A percentile compares a stretch with the other conserved stretches of the same genome.
These are phyloP conservation scores for Cyprinus carpio DNA, from an alignment of 2,113 vertebrate genomes.

Conservation along the genomic window DNA sequence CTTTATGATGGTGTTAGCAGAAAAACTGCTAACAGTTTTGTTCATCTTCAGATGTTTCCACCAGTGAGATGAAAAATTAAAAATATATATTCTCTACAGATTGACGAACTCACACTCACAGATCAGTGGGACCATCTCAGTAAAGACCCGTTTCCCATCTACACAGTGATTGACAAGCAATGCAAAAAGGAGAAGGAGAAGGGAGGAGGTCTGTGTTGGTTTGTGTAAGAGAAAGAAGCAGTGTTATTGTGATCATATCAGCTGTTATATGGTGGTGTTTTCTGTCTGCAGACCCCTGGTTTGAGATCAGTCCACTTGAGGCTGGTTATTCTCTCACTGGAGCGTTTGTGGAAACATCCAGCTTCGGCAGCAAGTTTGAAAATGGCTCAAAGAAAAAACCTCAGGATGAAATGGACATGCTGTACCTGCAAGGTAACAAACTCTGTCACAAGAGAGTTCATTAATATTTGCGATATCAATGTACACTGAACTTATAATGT, in stretches of 20 bases:
- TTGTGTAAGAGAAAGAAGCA: background rate
- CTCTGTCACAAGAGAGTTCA: too few species aligned
- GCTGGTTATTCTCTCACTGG: conserved; percentile 48
- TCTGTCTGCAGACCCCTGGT: conserved; percentile 18
- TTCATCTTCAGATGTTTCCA: too few species aligned
- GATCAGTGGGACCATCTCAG: background rate
- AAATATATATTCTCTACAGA: conserved; percentile 9
- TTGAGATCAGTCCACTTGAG: conserved; percentile 52
- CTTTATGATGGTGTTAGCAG: too few species aligned
- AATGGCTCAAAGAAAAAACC: too few species aligned
- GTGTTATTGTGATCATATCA: background rate
- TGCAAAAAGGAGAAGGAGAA: background rate
- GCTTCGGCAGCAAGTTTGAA: conserved; percentile 9
- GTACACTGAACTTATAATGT: too few species aligned
- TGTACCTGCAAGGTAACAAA: too few species aligned
- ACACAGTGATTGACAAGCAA: conserved; percentile 8
- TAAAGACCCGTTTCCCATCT: conserved; percentile 53
- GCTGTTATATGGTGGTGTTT: background rate
- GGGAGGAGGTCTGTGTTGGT: background rate
- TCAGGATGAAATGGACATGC: too few species aligned
- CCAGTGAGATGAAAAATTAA: too few species aligned
- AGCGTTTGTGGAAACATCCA: conserved; percentile 33
- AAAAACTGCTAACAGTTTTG: too few species aligned
- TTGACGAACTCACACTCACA: background rate
- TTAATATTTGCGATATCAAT: too few species aligned